Conservation (phyloP, 2,797 vertebrate species). For the Scarus forsteni region DNA sequence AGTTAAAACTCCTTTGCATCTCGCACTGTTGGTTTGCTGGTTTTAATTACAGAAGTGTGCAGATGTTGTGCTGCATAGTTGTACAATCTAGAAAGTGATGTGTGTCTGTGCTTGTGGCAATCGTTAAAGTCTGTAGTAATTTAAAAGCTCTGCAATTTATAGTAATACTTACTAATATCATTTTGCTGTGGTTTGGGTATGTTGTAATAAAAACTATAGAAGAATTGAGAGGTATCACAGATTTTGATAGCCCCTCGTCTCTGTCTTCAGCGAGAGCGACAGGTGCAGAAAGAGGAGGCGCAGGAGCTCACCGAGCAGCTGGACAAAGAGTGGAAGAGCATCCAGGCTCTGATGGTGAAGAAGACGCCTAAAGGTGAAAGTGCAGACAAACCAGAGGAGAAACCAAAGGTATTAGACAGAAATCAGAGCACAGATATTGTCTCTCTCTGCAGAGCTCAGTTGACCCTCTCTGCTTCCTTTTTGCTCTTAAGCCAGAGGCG, state of each 20-base stretch:
- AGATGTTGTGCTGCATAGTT: too few species aligned
- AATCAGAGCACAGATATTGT: background rate
- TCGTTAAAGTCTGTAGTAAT: too few species aligned
- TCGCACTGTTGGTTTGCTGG: too few species aligned
- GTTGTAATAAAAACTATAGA: too few species aligned
- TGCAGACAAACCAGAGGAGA: conserved; percentile 78
- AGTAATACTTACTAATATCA: too few species aligned
- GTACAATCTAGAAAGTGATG: too few species aligned
- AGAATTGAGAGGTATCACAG: too few species aligned
- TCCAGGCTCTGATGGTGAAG: conserved; percentile 88
- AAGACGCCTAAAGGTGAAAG: conserved; percentile 83
- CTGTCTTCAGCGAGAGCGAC: conserved; percentile 88
- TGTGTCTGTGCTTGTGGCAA: too few species aligned
- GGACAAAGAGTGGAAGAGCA: conserved; percentile 94
- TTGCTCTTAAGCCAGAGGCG: conserved; percentile 85
- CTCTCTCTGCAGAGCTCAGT: background rate
- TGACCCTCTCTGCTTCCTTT: conserved; percentile 1
- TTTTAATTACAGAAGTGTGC: too few species aligned
- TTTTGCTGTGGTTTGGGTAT: too few species aligned
- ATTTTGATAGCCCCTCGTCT: background rate
- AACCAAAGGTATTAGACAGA: conserved; percentile 85
- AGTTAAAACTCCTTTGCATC: too few species aligned
- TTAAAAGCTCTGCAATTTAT: too few species aligned
- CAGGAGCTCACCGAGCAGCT: conserved; percentile 95
- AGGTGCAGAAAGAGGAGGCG: conserved; percentile 90